Conservation (phyloP, 2,888 invertebrate genomes). For the Cephus spinipes region DNA sequence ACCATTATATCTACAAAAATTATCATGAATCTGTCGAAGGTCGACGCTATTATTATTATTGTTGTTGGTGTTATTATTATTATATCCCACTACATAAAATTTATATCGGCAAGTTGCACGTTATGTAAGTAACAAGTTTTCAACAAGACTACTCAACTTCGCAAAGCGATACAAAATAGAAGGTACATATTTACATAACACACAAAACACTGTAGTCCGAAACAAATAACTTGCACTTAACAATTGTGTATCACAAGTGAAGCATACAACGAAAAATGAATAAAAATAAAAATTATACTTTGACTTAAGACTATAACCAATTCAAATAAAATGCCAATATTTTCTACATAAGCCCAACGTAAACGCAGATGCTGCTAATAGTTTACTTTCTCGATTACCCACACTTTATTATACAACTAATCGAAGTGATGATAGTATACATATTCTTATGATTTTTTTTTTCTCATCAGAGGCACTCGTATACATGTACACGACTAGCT, state of each 20-base stretch:
- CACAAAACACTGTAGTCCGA: background rate
- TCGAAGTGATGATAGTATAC: constrained; percentile 16
- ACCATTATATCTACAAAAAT: background rate
- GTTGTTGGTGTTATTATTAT: background rate
- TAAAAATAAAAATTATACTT: background rate
- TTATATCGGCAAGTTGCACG: background rate
- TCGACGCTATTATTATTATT: background rate
- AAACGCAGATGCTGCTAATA: background rate
- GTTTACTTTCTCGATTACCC: background rate
- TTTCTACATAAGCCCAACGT: background rate
- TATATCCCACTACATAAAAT: background rate
- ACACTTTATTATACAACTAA: background rate
- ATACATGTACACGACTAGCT: background rate
- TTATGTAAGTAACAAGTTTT: background rate
- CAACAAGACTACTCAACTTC: background rate
- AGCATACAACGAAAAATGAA: background rate
- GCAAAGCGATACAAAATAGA: background rate
- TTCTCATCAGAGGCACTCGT: background rate
- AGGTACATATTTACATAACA: background rate
- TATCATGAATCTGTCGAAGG: background rate
- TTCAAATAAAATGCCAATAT: background rate
- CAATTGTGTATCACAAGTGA: background rate
- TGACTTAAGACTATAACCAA: background rate
- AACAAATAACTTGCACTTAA: background rate
- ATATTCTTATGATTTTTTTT: constrained; percentile 8